These are phyloP conservation scores for Digitonthophagus gazella DNA, from an alignment of 2,888 invertebrate species.

Conservation along the genomic window DNA sequence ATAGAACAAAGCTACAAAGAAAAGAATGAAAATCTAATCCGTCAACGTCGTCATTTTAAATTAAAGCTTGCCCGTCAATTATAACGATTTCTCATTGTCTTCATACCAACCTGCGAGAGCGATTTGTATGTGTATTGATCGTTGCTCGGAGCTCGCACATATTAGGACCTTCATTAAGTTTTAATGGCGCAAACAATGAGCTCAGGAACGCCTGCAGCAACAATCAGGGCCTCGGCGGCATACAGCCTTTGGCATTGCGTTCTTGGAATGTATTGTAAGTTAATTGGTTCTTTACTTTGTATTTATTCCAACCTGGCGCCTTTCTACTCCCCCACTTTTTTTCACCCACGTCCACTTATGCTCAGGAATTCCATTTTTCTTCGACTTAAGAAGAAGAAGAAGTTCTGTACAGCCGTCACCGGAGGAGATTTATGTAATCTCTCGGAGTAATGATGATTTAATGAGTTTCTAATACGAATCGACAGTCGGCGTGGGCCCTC, in stretches of 20 bases:
- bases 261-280: not conserved
- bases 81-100: not conserved
- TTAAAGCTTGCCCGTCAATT: not conserved
- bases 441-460: slow-evolving; percentile 11
- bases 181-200: not conserved
- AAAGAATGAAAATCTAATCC: not conserved
- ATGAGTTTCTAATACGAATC: slow-evolving; percentile 15
- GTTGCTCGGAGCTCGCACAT: not conserved
- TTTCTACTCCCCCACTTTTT: too few relatives aligned
- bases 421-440: slow-evolving; percentile 13
- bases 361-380: not conserved
- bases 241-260: not conserved
- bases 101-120: not conserved
- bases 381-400: not conserved
- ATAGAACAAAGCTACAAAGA: too few relatives aligned
- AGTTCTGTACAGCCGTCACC: not conserved
- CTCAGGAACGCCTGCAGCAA: not conserved
- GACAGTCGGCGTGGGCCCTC: not conserved
- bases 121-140: not conserved
- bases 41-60: not conserved
- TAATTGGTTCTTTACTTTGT: not conserved
- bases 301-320: not conserved
- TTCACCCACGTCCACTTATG: too few relatives aligned
- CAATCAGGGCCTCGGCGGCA: not conserved
- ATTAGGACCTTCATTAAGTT: not conserved